Conservation (phyloP, 2,797 vertebrate genomes). For the Megalops cyprinoides region DNA sequence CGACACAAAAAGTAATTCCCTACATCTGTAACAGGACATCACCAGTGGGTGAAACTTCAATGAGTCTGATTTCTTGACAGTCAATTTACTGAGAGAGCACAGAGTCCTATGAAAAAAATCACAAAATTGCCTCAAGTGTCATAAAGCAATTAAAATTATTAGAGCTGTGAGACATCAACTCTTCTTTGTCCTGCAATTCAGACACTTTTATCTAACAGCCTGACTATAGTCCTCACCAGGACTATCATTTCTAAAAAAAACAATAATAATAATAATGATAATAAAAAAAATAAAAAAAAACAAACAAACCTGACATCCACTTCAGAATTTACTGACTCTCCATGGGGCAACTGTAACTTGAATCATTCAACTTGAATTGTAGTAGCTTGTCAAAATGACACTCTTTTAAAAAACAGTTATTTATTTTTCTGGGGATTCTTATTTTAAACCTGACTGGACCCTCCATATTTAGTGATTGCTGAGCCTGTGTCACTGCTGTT, state of each 20-base stretch:
- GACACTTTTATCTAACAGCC: neutral
- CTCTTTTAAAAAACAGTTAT: no score
- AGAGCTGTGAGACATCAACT: neutral
- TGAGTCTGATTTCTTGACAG: neutral
- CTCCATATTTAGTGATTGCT: neutral
- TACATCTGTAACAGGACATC: neutral
- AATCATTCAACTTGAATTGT: neutral
- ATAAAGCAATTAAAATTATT: neutral
- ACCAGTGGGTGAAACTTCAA: neutral
- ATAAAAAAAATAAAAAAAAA: no score
- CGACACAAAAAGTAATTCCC: neutral
- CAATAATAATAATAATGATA: no score
- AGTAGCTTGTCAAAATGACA: neutral
- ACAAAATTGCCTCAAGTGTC: neutral
- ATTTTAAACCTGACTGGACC: constrained; percentile 6
- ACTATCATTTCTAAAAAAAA: neutral
- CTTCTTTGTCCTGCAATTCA: neutral
- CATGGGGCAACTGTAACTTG: no score
- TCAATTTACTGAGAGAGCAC: neutral
- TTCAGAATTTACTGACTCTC: no score
- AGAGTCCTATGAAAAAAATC: neutral
- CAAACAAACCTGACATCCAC: no score
- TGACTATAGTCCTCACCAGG: neutral
- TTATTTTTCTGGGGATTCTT: no score
- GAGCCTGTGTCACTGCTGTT: neutral